These are phyloP conservation scores for Steatocranus sp. DNA, from an alignment of 2,797 vertebrate species.

Conservation along the genomic window DNA sequence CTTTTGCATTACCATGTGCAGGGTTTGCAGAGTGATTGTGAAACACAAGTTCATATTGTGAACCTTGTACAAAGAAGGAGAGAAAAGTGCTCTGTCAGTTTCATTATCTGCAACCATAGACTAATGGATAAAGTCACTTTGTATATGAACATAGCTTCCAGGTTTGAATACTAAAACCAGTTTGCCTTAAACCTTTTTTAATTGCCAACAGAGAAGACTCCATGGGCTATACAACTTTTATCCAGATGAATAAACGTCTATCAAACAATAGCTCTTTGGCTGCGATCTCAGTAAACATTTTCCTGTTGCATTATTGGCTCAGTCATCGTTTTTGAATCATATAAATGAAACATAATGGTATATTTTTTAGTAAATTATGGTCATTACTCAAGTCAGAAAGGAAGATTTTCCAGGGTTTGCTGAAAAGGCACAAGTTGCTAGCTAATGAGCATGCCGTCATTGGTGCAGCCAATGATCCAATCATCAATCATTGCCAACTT, in stretches of 20 bases:
- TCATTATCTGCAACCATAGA: background rate
- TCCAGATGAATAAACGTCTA: background rate
- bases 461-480: background rate
- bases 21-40: background rate
- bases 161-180: background rate
- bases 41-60: background rate
- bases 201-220: background rate
- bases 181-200: background rate
- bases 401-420: background rate
- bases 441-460: background rate
- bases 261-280: background rate
- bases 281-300: accelerated
- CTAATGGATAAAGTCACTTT: background rate
- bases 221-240: background rate
- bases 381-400: background rate
- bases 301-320: accelerated
- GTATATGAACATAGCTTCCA: background rate
- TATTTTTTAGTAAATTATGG: background rate
- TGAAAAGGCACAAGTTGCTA: background rate
- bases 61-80: background rate
- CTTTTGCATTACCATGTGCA: background rate
- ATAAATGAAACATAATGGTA: background rate
- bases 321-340: accelerated
- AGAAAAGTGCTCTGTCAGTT: background rate
- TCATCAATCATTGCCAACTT: background rate